Conservation (phyloP, 1,140 invertebrate genomes). For the Drosophila kohkoa region DNA sequence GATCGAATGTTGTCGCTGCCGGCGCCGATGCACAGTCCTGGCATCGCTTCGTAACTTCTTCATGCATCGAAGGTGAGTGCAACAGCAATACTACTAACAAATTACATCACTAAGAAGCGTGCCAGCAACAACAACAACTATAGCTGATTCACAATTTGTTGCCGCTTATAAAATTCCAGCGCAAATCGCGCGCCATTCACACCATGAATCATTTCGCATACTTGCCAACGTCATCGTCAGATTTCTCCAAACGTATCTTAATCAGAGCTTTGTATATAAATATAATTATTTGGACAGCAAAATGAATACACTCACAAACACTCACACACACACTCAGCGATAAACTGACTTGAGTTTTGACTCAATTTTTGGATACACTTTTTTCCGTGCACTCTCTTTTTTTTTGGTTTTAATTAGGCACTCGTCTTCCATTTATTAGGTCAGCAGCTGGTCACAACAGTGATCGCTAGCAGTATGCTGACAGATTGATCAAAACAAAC, state of each 20-base stretch:
- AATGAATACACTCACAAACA: constrained; percentile 4
- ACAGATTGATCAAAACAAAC: neutral
- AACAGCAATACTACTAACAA: neutral
- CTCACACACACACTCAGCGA: constrained; percentile 4
- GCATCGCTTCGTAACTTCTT: constrained; percentile 63
- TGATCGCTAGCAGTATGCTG: neutral
- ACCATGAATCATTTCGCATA: constrained; percentile 47
- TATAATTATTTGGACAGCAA: neutral
- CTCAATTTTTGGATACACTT: too few species aligned
- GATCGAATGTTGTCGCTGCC: constrained; percentile 43
- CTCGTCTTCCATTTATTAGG: too few species aligned
- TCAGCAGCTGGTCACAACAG: constrained; percentile 4
- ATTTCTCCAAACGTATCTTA: constrained; percentile 49
- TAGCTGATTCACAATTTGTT: constrained; percentile 49
- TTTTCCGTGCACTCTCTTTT: too few species aligned
- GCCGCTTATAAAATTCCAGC: constrained; percentile 57
- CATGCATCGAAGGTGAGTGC: constrained; percentile 75
- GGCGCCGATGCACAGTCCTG: constrained; percentile 38
- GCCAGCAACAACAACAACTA: neutral
- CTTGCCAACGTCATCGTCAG: constrained; percentile 30
- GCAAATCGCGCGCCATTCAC: constrained; percentile 55
- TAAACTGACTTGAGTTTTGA: too few species aligned
- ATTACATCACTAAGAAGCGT: too few species aligned
- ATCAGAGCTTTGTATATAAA: constrained; percentile 22
- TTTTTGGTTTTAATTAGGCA: neutral